Percentiles rank a stretch among this genome's conserved stretches.
Evolutionary conservation across 2,113 vertebrate genomes (phyloP).

Genomic region (Boulengeromyrus knoepffleri): DNA sequence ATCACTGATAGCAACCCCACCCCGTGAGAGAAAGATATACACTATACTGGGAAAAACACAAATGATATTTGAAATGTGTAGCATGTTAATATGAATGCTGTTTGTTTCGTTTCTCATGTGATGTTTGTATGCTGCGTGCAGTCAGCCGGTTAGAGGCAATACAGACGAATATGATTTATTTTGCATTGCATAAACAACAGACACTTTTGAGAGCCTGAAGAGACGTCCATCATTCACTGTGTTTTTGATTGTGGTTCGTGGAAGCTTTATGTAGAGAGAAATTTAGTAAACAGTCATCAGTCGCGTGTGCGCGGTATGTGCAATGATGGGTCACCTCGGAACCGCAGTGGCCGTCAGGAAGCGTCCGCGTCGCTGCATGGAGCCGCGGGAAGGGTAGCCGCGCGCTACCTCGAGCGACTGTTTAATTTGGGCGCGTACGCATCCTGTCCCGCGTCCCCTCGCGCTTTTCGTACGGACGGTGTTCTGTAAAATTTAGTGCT

Average conservation of each 20-base stretch:
- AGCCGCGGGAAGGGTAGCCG: neutral
- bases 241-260: neutral
- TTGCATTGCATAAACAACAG: neutral
- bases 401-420: neutral
- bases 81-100: neutral
- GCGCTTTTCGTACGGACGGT: constrained; percentile 38
- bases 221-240: neutral
- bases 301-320: neutral
- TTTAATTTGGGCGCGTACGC: neutral
- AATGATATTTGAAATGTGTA: neutral
- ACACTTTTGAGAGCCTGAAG: neutral
- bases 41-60: neutral
- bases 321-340: neutral
- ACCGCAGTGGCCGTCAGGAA: neutral
- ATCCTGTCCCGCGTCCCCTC: neutral
- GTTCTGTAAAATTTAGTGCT: constrained; percentile 62
- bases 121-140: neutral
- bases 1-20: neutral
- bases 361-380: neutral
- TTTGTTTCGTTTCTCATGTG: neutral
- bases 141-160: neutral
- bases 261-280: neutral
- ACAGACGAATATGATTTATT: neutral
- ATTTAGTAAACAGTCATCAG: neutral
- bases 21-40: neutral